These are phyloP conservation scores for Pitta sordida DNA, from an alignment of 2,113 vertebrate species.

Conservation along the genomic window DNA sequence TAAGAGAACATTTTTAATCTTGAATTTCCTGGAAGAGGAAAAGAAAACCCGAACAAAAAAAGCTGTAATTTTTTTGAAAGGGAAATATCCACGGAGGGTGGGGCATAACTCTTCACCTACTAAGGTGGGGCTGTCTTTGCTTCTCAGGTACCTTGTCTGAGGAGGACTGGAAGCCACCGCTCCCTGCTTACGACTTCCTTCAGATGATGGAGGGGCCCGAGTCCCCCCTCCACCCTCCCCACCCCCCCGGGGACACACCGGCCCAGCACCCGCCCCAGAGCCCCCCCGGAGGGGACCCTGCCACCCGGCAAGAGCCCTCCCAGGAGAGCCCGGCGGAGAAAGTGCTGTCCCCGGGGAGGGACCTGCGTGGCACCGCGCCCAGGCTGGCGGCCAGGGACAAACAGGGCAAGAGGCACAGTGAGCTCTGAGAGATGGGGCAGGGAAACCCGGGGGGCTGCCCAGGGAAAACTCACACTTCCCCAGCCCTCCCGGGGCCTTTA, in stretches of 20 bases:
- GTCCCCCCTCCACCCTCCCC: constrained; percentile 21
- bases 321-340: background rate
- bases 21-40: background rate
- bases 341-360: background rate
- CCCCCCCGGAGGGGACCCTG: background rate
- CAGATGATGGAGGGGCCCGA: constrained; percentile 80
- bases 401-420: constrained; percentile 29
- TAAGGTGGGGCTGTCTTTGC: background rate
- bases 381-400: constrained; percentile 37
- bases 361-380: constrained; percentile 32
- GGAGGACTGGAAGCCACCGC: constrained; percentile 81
- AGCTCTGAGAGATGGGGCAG: constrained; percentile 19
- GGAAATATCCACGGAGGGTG: background rate
- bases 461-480: rapidly evolving
- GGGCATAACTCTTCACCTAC: background rate
- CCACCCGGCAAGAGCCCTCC: background rate
- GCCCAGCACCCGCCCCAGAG: background rate
- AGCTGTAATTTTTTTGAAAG: background rate
- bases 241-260: background rate
- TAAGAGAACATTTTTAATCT: background rate
- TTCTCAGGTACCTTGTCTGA: constrained; percentile 78
- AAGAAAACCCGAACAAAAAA: too few species aligned
- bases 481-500: background rate
- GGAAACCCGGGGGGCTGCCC: background rate
- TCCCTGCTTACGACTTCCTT: constrained; percentile 85